Conservation (phyloP, 2,888 invertebrate genomes). For the Hydrotaea diabolus region DNA sequence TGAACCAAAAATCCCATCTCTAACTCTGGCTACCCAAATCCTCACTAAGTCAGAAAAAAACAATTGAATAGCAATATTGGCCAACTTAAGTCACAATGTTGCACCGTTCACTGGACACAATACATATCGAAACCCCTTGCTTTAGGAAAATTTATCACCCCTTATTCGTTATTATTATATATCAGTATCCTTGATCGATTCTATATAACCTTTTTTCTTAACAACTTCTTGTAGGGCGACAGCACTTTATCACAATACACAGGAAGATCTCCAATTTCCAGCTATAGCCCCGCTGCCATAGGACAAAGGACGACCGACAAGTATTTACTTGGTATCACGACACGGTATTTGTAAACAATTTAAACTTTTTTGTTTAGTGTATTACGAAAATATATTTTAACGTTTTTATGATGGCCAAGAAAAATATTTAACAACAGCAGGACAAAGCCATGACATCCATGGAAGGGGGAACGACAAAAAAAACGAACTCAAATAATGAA, state of each 20-base stretch:
- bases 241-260: background rate
- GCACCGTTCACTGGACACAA: background rate
- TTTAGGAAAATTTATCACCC: no score
- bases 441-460: background rate
- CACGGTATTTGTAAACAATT: constrained; percentile 56
- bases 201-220: no score
- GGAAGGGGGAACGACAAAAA: constrained; percentile 38
- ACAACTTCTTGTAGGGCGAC: no score
- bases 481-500: constrained; percentile 18
- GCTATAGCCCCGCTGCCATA: background rate
- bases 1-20: no score
- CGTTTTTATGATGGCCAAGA: constrained; percentile 45
- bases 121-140: no score
- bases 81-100: no score
- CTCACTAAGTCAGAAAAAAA: no score
- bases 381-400: constrained; percentile 26
- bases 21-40: no score
- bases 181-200: no score
- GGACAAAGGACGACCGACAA: background rate
- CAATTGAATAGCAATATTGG: no score
- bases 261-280: background rate
- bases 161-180: no score
- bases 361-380: constrained; percentile 46
- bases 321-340: constrained; percentile 11
- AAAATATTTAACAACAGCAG: constrained; percentile 39